Conservation (phyloP, 2,888 invertebrate species). For the Leptogaster cylindrica region DNA sequence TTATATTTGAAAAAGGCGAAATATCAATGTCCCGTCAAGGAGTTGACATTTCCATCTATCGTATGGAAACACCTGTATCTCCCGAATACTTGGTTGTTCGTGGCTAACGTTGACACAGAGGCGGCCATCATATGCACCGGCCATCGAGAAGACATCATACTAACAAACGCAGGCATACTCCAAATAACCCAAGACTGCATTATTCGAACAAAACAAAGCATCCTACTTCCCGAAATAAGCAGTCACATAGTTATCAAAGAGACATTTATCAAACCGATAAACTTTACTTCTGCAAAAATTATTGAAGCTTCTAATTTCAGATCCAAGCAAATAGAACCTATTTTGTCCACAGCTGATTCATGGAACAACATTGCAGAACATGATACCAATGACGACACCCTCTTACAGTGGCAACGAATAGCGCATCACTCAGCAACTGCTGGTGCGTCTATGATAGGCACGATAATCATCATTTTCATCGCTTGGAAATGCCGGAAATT, state of each 20-base stretch:
- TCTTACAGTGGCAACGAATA: background rate
- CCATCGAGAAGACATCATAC: background rate
- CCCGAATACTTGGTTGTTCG: slow-evolving; percentile 7
- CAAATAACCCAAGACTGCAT: background rate
- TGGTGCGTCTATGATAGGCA: background rate
- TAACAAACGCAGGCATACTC: background rate
- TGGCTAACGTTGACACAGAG: background rate
- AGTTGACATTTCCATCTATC: background rate
- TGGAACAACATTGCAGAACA: background rate
- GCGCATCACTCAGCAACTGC: background rate
- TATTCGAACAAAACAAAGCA: background rate
- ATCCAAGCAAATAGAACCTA: background rate
- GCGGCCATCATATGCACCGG: slow-evolving; percentile 3
- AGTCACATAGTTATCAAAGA: background rate
- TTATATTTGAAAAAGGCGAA: background rate
- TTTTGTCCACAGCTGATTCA: background rate
- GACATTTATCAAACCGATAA: background rate
- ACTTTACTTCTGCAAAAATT: background rate
- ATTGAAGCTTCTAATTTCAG: background rate
- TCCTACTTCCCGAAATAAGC: background rate
- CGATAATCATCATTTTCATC: background rate
- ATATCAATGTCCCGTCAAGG: background rate
- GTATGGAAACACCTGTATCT: background rate
- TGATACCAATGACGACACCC: background rate
- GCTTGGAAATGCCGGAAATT: background rate